phyloP scores from a whole-genome alignment of 2,797 vertebrate species.

The Tragopan temminckii region DNA sequence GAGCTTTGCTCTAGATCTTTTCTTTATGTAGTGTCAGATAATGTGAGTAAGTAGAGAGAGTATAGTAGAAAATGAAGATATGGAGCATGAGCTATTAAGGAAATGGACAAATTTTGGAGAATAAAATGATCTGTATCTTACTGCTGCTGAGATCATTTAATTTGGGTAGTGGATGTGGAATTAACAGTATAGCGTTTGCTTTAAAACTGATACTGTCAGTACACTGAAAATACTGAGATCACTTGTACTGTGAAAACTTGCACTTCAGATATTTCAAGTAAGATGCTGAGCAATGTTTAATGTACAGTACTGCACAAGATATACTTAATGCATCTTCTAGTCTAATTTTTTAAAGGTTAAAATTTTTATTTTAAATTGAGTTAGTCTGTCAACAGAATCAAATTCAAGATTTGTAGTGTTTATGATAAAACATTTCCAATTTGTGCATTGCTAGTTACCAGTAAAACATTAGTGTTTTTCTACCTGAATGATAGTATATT shows the following conservation, averaged over 20 bases:
- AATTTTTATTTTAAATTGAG: not conserved
- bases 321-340: not conserved
- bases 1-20: not conserved
- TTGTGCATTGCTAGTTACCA: not conserved
- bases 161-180: not conserved
- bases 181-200: not conserved
- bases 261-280: not conserved
- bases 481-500: not conserved
- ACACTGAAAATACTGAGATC: not conserved
- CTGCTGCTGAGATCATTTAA: not conserved
- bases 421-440: too few relatives aligned
- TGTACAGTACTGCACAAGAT: not conserved
- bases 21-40: not conserved
- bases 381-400: not conserved
- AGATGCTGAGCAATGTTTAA: not conserved
- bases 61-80: not conserved
- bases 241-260: not conserved
- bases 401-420: not conserved
- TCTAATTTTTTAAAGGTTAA: not conserved
- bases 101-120: not conserved
- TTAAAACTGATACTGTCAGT: not conserved
- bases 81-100: not conserved
- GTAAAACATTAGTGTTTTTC: not conserved
- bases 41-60: not conserved
- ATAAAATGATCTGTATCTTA: not conserved